Evolutionary conservation across 1,140 invertebrate species (phyloP), one percentile per base, ranked within the genome.

Genomic region (Sycobia sp.): DNA sequence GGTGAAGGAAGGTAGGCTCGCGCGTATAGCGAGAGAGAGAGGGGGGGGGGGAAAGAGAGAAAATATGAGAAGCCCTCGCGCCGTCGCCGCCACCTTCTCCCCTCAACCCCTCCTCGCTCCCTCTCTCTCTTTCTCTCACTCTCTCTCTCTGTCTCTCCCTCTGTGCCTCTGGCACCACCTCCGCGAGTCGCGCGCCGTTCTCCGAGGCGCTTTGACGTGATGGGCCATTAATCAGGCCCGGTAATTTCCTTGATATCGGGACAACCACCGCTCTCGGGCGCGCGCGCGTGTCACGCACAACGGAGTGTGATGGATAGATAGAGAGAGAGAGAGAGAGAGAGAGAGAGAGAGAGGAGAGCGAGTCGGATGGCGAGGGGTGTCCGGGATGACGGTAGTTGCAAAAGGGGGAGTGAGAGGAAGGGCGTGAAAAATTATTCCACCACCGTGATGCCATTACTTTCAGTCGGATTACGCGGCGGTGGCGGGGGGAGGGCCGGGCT

Each of bases 171-270:
- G 29, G 18, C 27, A 22, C 29, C 29, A 20, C 13, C 25, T 13
- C 1, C 32, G 3, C 22, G 4, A 46, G 53, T 55, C 39, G 49
- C 27, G n/a, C 5, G n/a, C n/a, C n/a, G n/a, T n/a, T n/a, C n/a
- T n/a, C n/a, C n/a, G n/a, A n/a, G n/a, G n/a, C n/a, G n/a, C n/a
- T n/a, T n/a, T n/a, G n/a, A n/a, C n/a, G n/a, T n/a, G n/a, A n/a
- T n/a, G 51, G 3, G 25, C 60, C 62, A 65, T 65, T 65, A 65
- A 65, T 65, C 62, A 65, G 55, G 25, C 53, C 39, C 39, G 38
- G 55, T 65, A 65, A 65, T 62, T 62, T 62, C 36, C 60, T 39
- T 62, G 51, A 62, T 65, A 65, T 65, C 55, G 51, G n/a, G 36
- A 27, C n/a, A 8, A 23, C n/a, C n/a, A 46, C 43, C 20, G 22